phyloP scores from a whole-genome alignment of 2,797 vertebrate genomes.

The Ibycter americanus region DNA sequence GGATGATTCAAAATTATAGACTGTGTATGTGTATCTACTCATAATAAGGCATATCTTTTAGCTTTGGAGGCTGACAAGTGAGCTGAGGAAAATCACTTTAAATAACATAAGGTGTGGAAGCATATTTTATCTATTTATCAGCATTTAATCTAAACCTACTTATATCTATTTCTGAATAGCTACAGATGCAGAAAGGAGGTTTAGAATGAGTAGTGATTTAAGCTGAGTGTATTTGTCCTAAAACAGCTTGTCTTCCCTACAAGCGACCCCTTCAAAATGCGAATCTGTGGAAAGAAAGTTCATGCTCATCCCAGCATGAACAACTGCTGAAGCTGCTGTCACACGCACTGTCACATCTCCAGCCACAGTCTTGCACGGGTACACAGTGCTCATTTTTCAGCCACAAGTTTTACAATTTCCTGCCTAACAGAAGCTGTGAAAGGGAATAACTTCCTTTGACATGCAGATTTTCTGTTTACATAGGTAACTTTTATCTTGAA shows the following conservation, averaged over 20 bases:
- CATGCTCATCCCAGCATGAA: not conserved
- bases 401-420: not conserved
- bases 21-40: not conserved
- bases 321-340: conserved; percentile 10
- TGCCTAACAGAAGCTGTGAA: not conserved
- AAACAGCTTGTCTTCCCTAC: not conserved
- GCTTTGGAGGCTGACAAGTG: not conserved
- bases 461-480: conserved; percentile 12
- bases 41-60: not conserved
- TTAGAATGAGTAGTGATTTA: not conserved
- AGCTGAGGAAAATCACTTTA: not conserved
- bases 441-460: not conserved
- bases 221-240: not conserved
- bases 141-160: not conserved
- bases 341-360: not conserved
- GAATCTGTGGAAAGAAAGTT: not conserved
- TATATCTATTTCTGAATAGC: not conserved
- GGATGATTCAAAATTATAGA: not conserved
- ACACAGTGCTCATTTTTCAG: conserved; percentile 20
- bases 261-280: not conserved
- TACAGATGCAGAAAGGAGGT: not conserved
- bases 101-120: not conserved
- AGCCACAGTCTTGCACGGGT: not conserved
- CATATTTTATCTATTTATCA: not conserved
- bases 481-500: not conserved